Evolutionary conservation across 2,888 invertebrate genomes (phyloP).

Genomic region (Drosophila stalkeri): DNA sequence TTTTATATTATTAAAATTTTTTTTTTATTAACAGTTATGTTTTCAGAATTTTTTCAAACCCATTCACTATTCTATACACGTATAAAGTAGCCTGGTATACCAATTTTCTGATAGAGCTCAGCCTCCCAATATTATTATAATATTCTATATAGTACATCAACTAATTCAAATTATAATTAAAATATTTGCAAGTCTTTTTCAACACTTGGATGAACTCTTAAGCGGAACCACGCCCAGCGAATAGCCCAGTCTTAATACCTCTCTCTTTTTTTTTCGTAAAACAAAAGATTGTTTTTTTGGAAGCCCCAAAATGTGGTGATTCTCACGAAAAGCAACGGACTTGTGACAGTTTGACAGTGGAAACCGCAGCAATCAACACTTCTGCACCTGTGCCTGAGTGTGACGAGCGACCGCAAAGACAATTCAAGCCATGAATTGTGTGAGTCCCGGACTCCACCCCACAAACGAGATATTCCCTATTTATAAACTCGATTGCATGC

Average conservation of each 20-base stretch:
- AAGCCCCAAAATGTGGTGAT: constrained; percentile 9
- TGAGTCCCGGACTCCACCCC: constrained; percentile 18
- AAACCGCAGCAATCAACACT: constrained; percentile 47
- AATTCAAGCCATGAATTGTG: constrained; percentile 13
- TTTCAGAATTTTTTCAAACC: no score
- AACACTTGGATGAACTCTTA: background rate
- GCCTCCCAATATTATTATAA: background rate
- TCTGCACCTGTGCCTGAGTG: constrained; percentile 57
- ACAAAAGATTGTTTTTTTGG: background rate
- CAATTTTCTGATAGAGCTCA: background rate
- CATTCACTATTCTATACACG: background rate
- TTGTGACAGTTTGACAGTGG: background rate
- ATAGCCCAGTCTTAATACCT: background rate
- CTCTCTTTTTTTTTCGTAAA: background rate
- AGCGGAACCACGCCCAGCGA: background rate
- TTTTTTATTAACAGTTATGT: no score
- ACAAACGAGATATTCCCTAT: background rate
- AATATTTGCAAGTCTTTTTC: background rate
- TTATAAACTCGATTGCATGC: constrained; percentile 12
- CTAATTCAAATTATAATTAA: no score
- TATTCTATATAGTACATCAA: background rate
- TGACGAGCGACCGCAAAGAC: constrained; percentile 27
- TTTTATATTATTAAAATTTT: no score
- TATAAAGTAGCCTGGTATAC: background rate
- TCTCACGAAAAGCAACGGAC: constrained; percentile 17